Percentiles rank a stretch among this genome's conserved stretches.
These are phyloP conservation scores for Heterotilapia buettikoferi DNA, from an alignment of 2,113 vertebrate genomes.

Conservation along the genomic window DNA sequence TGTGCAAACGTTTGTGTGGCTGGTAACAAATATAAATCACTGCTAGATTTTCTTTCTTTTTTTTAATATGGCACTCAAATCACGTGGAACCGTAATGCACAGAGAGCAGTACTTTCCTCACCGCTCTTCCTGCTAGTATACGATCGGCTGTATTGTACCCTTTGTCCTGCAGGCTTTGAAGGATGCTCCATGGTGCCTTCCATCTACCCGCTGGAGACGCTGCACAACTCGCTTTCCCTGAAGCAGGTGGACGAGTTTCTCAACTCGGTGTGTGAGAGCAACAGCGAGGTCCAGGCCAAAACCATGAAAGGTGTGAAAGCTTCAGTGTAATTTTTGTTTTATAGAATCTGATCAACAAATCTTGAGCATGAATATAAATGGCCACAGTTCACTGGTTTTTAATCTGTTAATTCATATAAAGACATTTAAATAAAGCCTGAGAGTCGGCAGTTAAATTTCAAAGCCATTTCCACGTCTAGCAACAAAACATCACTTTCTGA, in stretches of 20 bases:
- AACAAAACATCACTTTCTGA: neutral
- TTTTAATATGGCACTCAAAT: neutral
- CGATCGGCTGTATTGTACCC: conserved; percentile 36
- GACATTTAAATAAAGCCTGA: neutral
- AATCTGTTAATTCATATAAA: neutral
- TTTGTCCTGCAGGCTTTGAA: conserved; percentile 85
- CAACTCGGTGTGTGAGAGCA: conserved; percentile 80
- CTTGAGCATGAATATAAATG: neutral
- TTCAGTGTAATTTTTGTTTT: neutral
- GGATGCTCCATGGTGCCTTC: conserved; percentile 98
- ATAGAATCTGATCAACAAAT: neutral
- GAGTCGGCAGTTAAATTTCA: neutral
- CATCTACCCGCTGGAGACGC: conserved; percentile 94
- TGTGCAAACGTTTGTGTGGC: neutral
- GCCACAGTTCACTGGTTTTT: neutral
- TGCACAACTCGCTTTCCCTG: conserved; percentile 95
- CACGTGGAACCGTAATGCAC: neutral
- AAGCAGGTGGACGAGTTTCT: conserved; percentile 94
- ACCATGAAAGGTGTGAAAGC: conserved; percentile 66
- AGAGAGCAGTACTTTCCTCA: neutral
- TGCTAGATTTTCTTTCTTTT: neutral
- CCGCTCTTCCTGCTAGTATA: neutral
- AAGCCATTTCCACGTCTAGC: neutral
- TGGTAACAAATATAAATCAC: neutral
- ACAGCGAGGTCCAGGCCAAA: conserved; percentile 76